Percentiles rank a stretch among this genome's conserved stretches.
Conservation (phyloP, 2,113 vertebrate genomes). For the Cacatua alba region DNA sequence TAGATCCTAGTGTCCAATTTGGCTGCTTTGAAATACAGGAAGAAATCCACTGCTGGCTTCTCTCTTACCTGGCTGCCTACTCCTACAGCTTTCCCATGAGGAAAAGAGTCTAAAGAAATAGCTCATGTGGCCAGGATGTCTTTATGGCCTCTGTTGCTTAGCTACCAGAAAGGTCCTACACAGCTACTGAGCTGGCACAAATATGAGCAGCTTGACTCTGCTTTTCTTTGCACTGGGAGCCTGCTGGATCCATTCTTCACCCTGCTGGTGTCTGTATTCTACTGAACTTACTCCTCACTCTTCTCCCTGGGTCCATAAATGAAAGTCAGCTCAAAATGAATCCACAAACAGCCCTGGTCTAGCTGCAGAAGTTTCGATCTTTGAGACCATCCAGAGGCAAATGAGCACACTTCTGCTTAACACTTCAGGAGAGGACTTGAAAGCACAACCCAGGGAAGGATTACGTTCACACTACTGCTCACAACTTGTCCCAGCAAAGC, state of each 20-base stretch:
- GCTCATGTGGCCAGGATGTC: not conserved
- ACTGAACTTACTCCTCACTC: not conserved
- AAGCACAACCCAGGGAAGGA: not conserved
- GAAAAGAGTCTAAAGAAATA: not conserved
- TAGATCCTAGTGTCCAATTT: not conserved
- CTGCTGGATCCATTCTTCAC: conserved; percentile 1
- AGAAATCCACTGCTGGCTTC: conserved; percentile 1
- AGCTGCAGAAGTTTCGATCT: not conserved
- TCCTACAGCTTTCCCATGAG: not conserved
- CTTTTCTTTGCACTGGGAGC: not conserved
- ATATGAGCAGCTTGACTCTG: not conserved
- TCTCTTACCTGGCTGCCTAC: not conserved
- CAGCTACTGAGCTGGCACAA: conserved; percentile 12
- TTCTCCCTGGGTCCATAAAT: not conserved
- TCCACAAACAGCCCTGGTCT: not conserved
- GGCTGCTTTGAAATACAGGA: not conserved
- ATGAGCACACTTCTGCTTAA: not conserved
- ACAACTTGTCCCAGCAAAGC: not conserved
- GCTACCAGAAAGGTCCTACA: conserved; percentile 33
- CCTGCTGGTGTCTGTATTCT: not conserved
- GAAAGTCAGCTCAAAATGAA: not conserved
- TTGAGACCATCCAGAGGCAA: not conserved
- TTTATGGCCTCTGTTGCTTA: conserved; percentile 39
- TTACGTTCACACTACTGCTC: not conserved
- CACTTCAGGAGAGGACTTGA: not conserved